These are phyloP conservation scores for Sylvia atricapilla DNA, from an alignment of 2,113 vertebrate species.

Conservation along the genomic window DNA sequence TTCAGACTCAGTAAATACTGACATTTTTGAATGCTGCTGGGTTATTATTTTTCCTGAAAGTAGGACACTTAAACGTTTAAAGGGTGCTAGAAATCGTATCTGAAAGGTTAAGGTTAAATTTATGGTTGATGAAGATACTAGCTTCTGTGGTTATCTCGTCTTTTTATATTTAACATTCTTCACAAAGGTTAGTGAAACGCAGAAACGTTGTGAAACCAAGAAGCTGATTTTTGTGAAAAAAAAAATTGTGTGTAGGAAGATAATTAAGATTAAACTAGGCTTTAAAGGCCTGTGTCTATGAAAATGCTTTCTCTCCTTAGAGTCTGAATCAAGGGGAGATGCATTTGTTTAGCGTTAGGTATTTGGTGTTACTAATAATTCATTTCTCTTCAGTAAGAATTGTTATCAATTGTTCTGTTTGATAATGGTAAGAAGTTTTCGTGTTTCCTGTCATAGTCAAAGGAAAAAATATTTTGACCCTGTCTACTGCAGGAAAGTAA, in stretches of 20 bases:
- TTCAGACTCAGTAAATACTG: background rate
- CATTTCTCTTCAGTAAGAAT: background rate
- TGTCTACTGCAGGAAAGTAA: background rate
- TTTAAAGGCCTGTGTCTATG: background rate
- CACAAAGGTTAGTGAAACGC: background rate
- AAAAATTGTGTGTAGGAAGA: background rate
- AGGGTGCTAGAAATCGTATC: background rate
- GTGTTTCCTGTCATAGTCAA: background rate
- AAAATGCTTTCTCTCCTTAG: background rate
- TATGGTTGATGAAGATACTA: background rate
- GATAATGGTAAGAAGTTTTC: background rate
- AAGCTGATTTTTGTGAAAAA: background rate
- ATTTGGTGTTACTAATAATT: background rate
- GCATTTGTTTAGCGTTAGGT: background rate
- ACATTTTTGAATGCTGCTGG: background rate
- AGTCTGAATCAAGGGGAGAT: background rate
- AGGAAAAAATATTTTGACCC: background rate
- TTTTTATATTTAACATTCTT: background rate
- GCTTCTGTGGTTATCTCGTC: background rate
- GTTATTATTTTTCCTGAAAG: background rate
- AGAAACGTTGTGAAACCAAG: background rate
- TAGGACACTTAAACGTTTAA: background rate
- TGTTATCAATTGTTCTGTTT: background rate
- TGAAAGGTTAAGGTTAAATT: background rate
- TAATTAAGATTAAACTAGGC: background rate